Conservation (phyloP, 2,797 vertebrate genomes). For the Pelobates cultripes region DNA sequence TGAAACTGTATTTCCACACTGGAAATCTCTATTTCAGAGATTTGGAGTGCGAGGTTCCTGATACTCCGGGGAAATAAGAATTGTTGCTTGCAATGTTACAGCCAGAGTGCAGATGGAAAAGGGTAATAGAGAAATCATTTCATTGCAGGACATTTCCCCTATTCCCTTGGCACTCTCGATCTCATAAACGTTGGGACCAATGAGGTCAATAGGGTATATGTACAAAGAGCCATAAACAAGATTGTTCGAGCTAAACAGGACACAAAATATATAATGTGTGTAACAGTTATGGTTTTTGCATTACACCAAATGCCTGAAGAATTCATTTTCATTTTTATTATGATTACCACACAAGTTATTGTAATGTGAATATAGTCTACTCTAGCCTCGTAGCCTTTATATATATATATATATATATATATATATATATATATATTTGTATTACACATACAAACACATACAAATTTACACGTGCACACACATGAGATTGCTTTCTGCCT, state of each 20-base stretch:
- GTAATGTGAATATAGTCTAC: too few relatives aligned
- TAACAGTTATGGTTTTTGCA: not conserved
- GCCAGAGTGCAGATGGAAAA: not conserved
- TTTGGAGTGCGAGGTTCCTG: not conserved
- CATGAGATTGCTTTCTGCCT: too few relatives aligned
- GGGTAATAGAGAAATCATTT: constrained; percentile 18
- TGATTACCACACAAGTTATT: too few relatives aligned
- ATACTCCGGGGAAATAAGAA: constrained; percentile 32
- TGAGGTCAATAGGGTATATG: constrained; percentile 9
- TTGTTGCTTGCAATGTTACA: not conserved
- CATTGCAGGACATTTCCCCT: not conserved
- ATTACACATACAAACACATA: too few relatives aligned
- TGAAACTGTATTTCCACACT: not conserved
- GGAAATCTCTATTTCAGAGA: not conserved
- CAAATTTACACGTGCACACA: too few relatives aligned
- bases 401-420: too few relatives aligned
- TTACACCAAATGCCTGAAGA: too few relatives aligned
- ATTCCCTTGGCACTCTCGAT: constrained; percentile 11
- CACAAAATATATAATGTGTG: not conserved
- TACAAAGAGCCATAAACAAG: not conserved
- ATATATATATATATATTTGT: too few relatives aligned
- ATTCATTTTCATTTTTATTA: too few relatives aligned
- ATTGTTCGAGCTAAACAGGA: not conserved
- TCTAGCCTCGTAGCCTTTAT: too few relatives aligned
- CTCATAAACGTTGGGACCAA: not conserved